These are phyloP conservation scores for Dysdera silvatica DNA, from an alignment of 1,140 invertebrate species.

Conservation along the genomic window DNA sequence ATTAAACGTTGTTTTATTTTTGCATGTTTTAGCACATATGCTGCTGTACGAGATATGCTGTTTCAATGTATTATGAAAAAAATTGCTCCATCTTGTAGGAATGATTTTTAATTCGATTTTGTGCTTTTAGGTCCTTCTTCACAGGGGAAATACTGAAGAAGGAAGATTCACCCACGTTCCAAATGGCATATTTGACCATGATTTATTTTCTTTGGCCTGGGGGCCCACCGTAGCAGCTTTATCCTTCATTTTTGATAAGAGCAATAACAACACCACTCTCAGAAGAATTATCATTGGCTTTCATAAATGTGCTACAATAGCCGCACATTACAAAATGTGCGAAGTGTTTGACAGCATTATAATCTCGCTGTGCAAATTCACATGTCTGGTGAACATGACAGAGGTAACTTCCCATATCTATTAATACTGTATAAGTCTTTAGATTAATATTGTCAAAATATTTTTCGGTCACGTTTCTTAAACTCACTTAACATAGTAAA, in stretches of 20 bases:
- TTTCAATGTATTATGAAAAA: no score
- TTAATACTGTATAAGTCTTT: no score
- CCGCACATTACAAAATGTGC: slow-evolving; percentile 76
- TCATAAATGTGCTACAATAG: slow-evolving; percentile 80
- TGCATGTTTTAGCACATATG: neutral
- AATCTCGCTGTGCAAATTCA: slow-evolving; percentile 86
- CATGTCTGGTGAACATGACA: slow-evolving; percentile 51
- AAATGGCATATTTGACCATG: slow-evolving; percentile 68
- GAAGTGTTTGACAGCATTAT: slow-evolving; percentile 88
- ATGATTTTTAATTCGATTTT: neutral
- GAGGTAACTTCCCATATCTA: no score
- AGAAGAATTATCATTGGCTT: slow-evolving; percentile 61
- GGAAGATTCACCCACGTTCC: slow-evolving; percentile 62
- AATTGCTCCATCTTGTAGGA: no score
- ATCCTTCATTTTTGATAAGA: slow-evolving; percentile 91
- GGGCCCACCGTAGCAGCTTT: slow-evolving; percentile 83
- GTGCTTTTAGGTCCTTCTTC: neutral
- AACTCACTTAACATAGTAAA: no score
- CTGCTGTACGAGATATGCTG: neutral
- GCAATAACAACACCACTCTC: slow-evolving; percentile 58
- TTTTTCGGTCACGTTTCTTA: no score
- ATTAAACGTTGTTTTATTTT: neutral
- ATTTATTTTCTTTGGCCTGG: slow-evolving; percentile 77
- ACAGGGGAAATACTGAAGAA: slow-evolving; percentile 50
- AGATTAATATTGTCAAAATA: no score